These are phyloP conservation scores for Ophion costatus DNA, from an alignment of 2,888 invertebrate genomes.

Conservation along the genomic window DNA sequence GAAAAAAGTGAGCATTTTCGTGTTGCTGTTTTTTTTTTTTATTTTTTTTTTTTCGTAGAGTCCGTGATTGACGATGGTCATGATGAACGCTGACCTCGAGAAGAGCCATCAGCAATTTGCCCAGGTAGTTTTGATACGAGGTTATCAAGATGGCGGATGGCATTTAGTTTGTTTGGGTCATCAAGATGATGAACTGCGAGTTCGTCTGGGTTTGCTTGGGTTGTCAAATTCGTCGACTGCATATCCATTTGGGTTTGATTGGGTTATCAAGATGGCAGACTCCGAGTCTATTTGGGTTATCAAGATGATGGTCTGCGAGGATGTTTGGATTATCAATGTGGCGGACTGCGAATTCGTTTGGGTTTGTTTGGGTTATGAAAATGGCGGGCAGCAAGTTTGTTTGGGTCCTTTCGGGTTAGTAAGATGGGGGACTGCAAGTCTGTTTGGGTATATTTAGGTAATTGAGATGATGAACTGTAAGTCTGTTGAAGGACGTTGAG, in stretches of 20 bases:
- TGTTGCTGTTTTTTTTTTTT: not conserved
- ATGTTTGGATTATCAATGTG: not conserved
- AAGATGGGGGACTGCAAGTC: too few species aligned
- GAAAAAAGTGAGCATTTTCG: slow-evolving; percentile 9
- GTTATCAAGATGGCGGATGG: slow-evolving; percentile 8
- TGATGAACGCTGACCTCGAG: slow-evolving; percentile 26
- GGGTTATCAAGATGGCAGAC: slow-evolving; percentile 8
- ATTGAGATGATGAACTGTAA: too few species aligned
- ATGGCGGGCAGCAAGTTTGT: too few species aligned
- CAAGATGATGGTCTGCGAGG: not conserved
- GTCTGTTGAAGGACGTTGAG: too few species aligned
- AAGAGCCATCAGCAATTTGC: not conserved
- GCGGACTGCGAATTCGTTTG: too few species aligned
- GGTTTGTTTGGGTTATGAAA: too few species aligned
- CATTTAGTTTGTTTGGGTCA: not conserved
- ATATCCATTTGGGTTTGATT: too few species aligned
- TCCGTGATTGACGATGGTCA: slow-evolving; percentile 23
- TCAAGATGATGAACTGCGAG: not conserved
- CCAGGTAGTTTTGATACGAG: not conserved
- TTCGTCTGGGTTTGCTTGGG: slow-evolving; percentile 8
- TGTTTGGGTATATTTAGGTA: too few species aligned
- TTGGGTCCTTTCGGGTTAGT: too few species aligned
- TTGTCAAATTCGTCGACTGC: too few species aligned
- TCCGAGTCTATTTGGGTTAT: not conserved
- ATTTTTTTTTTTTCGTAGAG: not conserved